A percentile compares a stretch with the other conserved stretches of the same genome.
phyloP scores from a whole-genome alignment of 2,888 invertebrate species.

The Microctonus brassicae region DNA sequence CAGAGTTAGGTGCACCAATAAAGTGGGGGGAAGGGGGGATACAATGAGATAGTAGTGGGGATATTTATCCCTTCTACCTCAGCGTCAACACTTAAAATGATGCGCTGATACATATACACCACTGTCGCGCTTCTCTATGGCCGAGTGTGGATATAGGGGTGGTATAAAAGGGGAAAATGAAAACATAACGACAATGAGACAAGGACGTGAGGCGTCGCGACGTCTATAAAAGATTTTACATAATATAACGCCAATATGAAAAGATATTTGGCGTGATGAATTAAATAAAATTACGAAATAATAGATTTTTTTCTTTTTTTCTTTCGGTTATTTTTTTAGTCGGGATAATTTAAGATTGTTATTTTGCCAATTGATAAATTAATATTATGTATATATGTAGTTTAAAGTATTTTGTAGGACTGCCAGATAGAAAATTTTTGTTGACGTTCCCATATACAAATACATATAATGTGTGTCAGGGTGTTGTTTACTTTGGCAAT shows the following conservation, averaged over 20 bases:
- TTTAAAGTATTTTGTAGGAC: neutral
- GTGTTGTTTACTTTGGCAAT: constrained; percentile 21
- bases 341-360: neutral
- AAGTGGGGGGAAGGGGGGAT: constrained; percentile 12
- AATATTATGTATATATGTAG: neutral
- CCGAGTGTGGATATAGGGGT: neutral
- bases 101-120: too few relatives aligned
- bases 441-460: constrained; percentile 8
- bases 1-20: neutral
- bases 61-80: constrained; percentile 28
- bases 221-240: constrained; percentile 7
- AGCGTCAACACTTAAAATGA: neutral
- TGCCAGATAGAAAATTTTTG: constrained; percentile 17
- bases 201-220: constrained; percentile 19
- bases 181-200: neutral
- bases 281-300: too few relatives aligned
- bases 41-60: constrained; percentile 30
- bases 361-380: neutral
- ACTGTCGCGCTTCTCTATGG: neutral
- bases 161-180: neutral
- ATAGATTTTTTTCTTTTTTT: too few relatives aligned
- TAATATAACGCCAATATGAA: neutral
- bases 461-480: constrained; percentile 24
- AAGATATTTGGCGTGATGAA: neutral
- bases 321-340: too few relatives aligned